A percentile compares a stretch with the other conserved stretches of the same genome.
These are phyloP conservation scores for Xenopus petersii DNA, from an alignment of 2,797 vertebrate species.

Conservation along the genomic window DNA sequence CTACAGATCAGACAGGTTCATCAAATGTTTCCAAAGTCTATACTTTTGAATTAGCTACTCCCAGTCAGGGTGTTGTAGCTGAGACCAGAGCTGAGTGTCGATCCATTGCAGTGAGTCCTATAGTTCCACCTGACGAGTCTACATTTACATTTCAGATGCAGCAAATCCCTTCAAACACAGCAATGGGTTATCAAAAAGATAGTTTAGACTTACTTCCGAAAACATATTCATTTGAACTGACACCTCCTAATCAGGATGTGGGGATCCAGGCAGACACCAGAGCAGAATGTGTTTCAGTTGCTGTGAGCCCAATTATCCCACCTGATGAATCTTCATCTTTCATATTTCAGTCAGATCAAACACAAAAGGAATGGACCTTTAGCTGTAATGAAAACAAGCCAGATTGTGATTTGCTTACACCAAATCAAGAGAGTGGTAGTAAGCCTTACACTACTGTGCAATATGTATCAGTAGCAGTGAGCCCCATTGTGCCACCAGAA, in stretches of 20 bases:
- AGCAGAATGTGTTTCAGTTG: slow-evolving; percentile 80
- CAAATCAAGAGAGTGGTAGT: slow-evolving; percentile 69
- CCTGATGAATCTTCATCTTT: slow-evolving; percentile 72
- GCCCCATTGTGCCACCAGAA: slow-evolving; percentile 89
- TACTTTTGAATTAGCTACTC: slow-evolving; percentile 60
- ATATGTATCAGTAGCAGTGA: slow-evolving; percentile 84
- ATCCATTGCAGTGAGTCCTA: slow-evolving; percentile 77
- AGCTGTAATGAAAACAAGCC: slow-evolving; percentile 1
- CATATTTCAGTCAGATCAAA: slow-evolving; percentile 61
- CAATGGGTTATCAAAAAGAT: slow-evolving; percentile 27
- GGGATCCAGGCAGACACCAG: slow-evolving; percentile 86
- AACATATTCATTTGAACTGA: slow-evolving; percentile 65
- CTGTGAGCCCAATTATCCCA: slow-evolving; percentile 94
- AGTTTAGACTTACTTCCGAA: slow-evolving; percentile 61
- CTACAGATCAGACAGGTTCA: slow-evolving; percentile 24
- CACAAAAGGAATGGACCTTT: neutral
- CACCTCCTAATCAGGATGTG: slow-evolving; percentile 65
- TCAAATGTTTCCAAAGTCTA: slow-evolving; percentile 61
- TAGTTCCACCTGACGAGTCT: slow-evolving; percentile 74
- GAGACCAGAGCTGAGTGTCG: slow-evolving; percentile 78
- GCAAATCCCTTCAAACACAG: slow-evolving; percentile 9
- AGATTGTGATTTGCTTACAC: neutral
- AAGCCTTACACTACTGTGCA: slow-evolving; percentile 80
- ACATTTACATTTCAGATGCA: slow-evolving; percentile 70
- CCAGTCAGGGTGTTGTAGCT: slow-evolving; percentile 73